Conservation (phyloP, 2,797 vertebrate species). For the Pygocentrus nattereri region DNA sequence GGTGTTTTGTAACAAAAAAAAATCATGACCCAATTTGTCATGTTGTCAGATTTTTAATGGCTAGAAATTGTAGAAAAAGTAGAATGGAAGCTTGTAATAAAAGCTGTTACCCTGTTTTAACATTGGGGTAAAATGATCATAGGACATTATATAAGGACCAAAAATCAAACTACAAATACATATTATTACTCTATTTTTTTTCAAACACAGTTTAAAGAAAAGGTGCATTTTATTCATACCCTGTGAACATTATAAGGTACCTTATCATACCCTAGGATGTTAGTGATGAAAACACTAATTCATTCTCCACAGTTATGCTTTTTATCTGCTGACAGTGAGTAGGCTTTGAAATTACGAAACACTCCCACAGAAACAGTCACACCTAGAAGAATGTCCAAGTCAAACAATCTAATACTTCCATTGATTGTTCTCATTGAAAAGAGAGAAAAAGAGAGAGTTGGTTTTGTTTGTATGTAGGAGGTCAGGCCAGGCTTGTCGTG, state of each 20-base stretch:
- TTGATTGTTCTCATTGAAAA: slow-evolving; percentile 28
- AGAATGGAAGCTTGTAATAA: too few species aligned
- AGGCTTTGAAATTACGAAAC: slow-evolving; percentile 4
- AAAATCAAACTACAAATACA: too few species aligned
- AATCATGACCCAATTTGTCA: neutral
- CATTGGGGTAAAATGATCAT: too few species aligned
- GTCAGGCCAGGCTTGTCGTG: slow-evolving; percentile 50
- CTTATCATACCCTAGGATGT: neutral
- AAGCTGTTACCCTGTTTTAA: too few species aligned
- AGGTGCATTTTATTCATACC: neutral
- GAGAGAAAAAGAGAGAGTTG: neutral
- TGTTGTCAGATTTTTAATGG: neutral
- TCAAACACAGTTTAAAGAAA: neutral
- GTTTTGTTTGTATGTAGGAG: slow-evolving; percentile 18
- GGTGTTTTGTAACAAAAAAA: neutral
- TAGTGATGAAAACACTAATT: neutral
- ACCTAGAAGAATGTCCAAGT: slow-evolving; percentile 17
- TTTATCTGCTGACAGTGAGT: neutral
- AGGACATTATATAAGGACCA: too few species aligned
- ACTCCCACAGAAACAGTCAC: slow-evolving; percentile 29
- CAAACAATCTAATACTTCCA: slow-evolving; percentile 24
- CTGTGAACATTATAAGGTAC: neutral
- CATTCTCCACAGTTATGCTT: neutral
- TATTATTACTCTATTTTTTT: too few species aligned
- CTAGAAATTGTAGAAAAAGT: neutral